Base-by-base conservation (phyloP, 2,797 vertebrate genomes). In the Phaenicophaeus curvirostris region DNA sequence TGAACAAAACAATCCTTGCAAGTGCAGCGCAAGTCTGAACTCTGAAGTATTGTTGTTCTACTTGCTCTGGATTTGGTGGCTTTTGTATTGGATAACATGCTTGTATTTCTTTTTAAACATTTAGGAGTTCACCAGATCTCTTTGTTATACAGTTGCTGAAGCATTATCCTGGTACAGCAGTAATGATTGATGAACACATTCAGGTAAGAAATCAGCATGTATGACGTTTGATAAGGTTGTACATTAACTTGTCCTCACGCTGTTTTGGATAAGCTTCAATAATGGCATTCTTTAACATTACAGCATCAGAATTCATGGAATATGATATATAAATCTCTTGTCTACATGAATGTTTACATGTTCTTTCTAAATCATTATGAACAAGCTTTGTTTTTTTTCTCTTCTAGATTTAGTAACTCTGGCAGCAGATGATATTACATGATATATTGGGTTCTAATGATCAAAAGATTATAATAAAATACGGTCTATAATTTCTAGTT, bases 161-260 rank as follows among this genome's bases (percentile, higher is more conserved):
- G 77, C 39, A 24, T 96, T 92, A 42, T 76, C 73, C 30, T 48
- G 42, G 68, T 90, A 87, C 63, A 75, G 35, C 39, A 55, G 33
- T 27, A 63, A 55, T 93, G 96, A 94, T 9, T 73, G 90, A 92
- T 92, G 90, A 96, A 46, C 51, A 27, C 31, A 19, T 76, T 51
- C 91, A 96, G 96, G 97, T 96, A 95, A 81, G 94, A 78, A 85
- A 87, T 58, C n/a, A 86, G n/a, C n/a, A 71, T 33, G n/a, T 18
- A 24, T 93, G 50, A 15, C 33, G 72, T 79, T 95, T 83, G 74
- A 27, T 50, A 14, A 78, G 78, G 31, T 71, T 95, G 79, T 67
- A 91, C 57, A 87, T 96, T 94, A 90, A 81, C 68, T 87, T 91
- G n/a, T 59, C 35, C 51, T 81, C 90, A 30, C 55, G 62, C 63